Conservation (phyloP, 2,113 vertebrate genomes). For the Stigmatopora argus region DNA sequence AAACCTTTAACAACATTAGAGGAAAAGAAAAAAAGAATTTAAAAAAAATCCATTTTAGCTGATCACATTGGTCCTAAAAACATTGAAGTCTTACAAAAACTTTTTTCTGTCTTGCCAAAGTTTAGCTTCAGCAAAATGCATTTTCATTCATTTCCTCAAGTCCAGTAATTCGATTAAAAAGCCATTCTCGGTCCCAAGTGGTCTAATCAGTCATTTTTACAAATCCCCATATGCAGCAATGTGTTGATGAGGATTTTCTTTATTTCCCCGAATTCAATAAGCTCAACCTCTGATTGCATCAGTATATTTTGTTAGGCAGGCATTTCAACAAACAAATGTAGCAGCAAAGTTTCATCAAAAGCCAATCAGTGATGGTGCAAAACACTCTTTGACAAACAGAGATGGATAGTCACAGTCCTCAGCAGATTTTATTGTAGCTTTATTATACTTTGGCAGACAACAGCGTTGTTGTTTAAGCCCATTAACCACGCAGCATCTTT, state of each 20-base stretch:
- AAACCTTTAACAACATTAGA: not conserved
- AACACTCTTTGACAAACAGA: conserved; percentile 29
- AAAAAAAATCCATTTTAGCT: not conserved
- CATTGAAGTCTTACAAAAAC: not conserved
- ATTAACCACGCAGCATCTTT: conserved; percentile 42
- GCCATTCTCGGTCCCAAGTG: not conserved
- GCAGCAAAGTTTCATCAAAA: conserved; percentile 20
- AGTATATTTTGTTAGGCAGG: not conserved
- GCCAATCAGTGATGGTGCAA: conserved; percentile 28
- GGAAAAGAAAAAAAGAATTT: not conserved
- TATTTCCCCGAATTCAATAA: conserved; percentile 13
- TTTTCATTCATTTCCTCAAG: not conserved
- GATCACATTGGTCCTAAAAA: not conserved
- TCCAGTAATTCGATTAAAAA: conserved; percentile 18
- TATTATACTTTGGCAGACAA: conserved; percentile 36
- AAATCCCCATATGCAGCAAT: conserved; percentile 12
- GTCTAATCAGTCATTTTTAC: conserved; percentile 25
- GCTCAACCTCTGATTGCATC: conserved; percentile 31
- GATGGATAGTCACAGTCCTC: conserved; percentile 38
- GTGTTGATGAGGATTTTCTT: conserved; percentile 14
- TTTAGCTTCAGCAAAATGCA: not conserved
- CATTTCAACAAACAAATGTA: conserved; percentile 6
- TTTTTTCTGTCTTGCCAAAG: not conserved
- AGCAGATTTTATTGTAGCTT: conserved; percentile 29
- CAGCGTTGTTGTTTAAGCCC: conserved; percentile 33